A percentile compares a stretch with the other conserved stretches of the same genome.
Evolutionary conservation across 1,140 invertebrate genomes (phyloP).

Genomic region (Solenopsis invicta): DNA sequence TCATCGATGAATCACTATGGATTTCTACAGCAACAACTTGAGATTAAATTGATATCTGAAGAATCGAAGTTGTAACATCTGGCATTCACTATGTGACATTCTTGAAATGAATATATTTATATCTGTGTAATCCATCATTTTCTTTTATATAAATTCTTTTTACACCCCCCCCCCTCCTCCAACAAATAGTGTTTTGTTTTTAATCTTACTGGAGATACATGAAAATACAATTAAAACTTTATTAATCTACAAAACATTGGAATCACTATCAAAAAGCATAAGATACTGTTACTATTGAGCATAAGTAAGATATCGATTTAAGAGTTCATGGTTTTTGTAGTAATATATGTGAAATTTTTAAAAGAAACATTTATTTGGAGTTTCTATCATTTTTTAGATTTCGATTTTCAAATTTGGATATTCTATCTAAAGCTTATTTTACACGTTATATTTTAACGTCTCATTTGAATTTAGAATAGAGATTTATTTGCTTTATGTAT

Average conservation of each 20-base stretch:
- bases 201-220: neutral
- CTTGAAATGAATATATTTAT: slow-evolving; percentile 40
- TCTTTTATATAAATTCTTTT: neutral
- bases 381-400: neutral
- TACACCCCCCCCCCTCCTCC: neutral
- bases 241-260: neutral
- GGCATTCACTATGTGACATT: neutral
- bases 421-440: no score
- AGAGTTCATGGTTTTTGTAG: neutral
- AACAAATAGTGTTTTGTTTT: neutral
- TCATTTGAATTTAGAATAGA: no score
- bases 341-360: neutral
- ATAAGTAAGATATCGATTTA: neutral
- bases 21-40: neutral
- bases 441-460: no score
- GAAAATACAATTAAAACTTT: neutral
- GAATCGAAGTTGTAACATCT: slow-evolving; percentile 10
- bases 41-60: neutral
- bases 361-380: neutral
- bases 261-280: neutral
- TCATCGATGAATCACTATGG: neutral
- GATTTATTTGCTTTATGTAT: no score
- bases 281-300: neutral
- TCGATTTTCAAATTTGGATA: neutral
- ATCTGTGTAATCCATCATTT: neutral